Percentiles rank a stretch among this genome's conserved stretches.
Conservation (phyloP, 2,888 invertebrate species). For the Seladonia tumulorum region DNA sequence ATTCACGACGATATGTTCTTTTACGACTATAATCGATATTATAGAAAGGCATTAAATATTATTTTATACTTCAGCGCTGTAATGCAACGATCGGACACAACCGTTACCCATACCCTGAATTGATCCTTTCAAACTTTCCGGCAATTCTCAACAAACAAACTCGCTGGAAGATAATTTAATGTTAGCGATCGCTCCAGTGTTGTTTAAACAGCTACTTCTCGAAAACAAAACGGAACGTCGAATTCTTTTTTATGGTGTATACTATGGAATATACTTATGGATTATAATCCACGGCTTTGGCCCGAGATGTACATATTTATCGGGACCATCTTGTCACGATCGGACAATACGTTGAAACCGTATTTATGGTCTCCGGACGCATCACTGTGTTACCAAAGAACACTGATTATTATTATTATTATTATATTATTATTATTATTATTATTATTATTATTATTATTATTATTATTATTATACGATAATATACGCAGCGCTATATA, state of each 20-base stretch:
- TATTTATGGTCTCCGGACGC: conserved; percentile 79
- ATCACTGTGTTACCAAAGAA: conserved; percentile 84
- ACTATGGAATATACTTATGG: not conserved
- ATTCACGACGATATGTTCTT: not conserved
- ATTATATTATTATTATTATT: conserved; percentile 13
- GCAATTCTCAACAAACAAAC: not conserved
- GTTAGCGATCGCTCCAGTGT: not conserved
- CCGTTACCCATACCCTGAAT: not conserved
- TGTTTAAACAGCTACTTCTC: not conserved
- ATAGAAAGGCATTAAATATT: not conserved
- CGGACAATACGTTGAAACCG: conserved; percentile 75
- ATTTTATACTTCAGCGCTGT: not conserved
- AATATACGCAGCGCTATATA: conserved; percentile 65
- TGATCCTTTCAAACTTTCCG: not conserved
- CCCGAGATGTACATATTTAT: conserved; percentile 51
- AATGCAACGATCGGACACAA: not conserved
- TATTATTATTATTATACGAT: conserved; percentile 35
- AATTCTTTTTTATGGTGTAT: not conserved
- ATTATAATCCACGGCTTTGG: conserved; percentile 26
- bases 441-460: not conserved
- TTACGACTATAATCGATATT: not conserved
- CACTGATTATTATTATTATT: conserved; percentile 70
- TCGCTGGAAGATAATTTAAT: not conserved
- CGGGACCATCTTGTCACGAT: conserved; percentile 82
- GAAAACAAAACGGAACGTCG: not conserved